Percentiles rank a stretch among this genome's conserved stretches.
Evolutionary conservation across 2,797 vertebrate species (phyloP).

Genomic region (Gephyroberyx darwinii): DNA sequence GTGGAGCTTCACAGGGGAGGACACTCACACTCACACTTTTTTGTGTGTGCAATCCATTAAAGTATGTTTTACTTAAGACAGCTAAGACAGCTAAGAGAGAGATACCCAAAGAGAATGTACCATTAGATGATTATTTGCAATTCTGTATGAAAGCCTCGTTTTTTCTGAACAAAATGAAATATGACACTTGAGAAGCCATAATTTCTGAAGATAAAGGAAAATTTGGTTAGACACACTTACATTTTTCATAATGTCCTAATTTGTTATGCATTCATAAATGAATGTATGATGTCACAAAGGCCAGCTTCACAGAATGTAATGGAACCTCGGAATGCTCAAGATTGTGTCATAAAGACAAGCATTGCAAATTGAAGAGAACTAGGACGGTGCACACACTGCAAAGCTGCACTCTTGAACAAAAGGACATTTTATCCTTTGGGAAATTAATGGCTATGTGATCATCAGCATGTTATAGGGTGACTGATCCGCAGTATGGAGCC

Average conservation of each 20-base stretch:
- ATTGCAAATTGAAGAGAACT: background rate
- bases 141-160: background rate
- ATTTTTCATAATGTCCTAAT: background rate
- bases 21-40: too few relatives aligned
- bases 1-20: conserved; percentile 9
- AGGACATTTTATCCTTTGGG: background rate
- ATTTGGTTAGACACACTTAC: too few relatives aligned
- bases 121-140: background rate
- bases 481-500: background rate
- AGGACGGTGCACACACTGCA: background rate
- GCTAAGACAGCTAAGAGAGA: background rate
- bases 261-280: background rate
- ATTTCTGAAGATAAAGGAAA: background rate
- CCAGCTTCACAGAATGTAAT: too few relatives aligned
- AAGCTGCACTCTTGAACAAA: background rate
- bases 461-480: too few relatives aligned
- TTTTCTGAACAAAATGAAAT: background rate
- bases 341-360: background rate
- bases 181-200: background rate
- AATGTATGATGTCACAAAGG: too few relatives aligned
- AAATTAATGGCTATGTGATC: too few relatives aligned
- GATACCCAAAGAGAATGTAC: background rate
- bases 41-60: background rate
- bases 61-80: background rate
- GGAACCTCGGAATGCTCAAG: background rate